phyloP scores from a whole-genome alignment of 2,888 invertebrate species.

The Melanophora roralis region DNA sequence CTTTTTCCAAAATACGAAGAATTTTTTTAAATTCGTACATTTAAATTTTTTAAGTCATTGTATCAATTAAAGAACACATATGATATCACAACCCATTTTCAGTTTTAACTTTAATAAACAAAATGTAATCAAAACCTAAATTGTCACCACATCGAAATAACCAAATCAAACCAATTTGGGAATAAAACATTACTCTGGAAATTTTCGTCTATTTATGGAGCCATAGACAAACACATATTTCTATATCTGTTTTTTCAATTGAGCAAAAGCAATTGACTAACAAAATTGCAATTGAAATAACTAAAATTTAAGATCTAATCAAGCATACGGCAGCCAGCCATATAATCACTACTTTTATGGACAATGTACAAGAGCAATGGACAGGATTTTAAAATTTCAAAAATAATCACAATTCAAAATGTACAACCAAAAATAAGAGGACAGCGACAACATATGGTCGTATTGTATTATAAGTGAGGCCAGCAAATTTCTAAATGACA shows the following conservation, averaged over 20 bases:
- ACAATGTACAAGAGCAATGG: background rate
- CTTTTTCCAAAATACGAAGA: no score
- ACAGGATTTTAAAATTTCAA: slow-evolving; percentile 26
- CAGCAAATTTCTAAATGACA: slow-evolving; percentile 8
- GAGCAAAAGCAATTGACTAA: slow-evolving; percentile 42
- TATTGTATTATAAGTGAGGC: slow-evolving; percentile 40
- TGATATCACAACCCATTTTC: background rate
- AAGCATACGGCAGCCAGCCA: slow-evolving; percentile 54
- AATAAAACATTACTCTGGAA: slow-evolving; percentile 38
- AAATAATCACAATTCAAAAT: slow-evolving; percentile 25
- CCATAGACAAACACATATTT: no score
- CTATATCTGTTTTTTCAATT: background rate
- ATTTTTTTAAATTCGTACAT: no score
- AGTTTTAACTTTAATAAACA: background rate
- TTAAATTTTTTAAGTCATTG: no score
- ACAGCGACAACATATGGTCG: slow-evolving; percentile 28
- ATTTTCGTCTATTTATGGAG: slow-evolving; percentile 20
- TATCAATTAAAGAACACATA: no score
- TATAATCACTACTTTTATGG: slow-evolving; percentile 53
- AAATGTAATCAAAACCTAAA: slow-evolving; percentile 43
- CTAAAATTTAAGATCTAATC: slow-evolving; percentile 64
- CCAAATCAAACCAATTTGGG: slow-evolving; percentile 17
- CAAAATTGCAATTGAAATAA: slow-evolving; percentile 49
- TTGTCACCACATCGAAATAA: background rate
- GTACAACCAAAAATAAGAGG: background rate